Conservation (phyloP, 2,888 invertebrate genomes). For the Volucella inflata region DNA sequence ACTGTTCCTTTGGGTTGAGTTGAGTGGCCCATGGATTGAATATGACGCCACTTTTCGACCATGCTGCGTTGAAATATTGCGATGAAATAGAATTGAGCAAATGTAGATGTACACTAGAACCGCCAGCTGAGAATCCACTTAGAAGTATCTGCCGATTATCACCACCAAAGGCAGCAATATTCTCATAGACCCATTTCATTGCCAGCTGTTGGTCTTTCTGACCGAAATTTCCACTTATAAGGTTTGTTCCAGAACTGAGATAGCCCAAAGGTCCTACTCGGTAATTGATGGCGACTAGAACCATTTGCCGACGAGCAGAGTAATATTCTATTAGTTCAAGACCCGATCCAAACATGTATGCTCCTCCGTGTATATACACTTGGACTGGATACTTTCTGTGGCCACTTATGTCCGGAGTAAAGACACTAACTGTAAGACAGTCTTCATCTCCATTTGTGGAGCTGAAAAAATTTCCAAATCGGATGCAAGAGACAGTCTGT, state of each 20-base stretch:
- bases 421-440: constrained; percentile 16
- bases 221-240: constrained; percentile 89
- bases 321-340: constrained; percentile 84
- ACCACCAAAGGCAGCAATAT: constrained; percentile 89
- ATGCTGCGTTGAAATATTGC: constrained; percentile 65
- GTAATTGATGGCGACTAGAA: constrained; percentile 89
- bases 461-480: rapidly evolving
- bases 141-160: constrained; percentile 88
- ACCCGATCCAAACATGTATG: constrained; percentile 66
- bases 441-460: constrained; percentile 13
- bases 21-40: constrained; percentile 87
- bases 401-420: not conserved
- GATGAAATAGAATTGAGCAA: constrained; percentile 85
- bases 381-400: not conserved
- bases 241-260: constrained; percentile 88
- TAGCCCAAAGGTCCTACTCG: constrained; percentile 90
- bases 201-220: constrained; percentile 90
- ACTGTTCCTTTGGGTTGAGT: constrained; percentile 84
- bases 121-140: constrained; percentile 89
- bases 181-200: constrained; percentile 88
- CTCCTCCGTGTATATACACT: constrained; percentile 11
- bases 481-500: not conserved
- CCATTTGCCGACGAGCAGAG: constrained; percentile 86
- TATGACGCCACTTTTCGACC: constrained; percentile 88
- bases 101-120: constrained; percentile 90